Evolutionary conservation across 2,888 invertebrate species (phyloP).

Genomic region (Isoperla grammatica): DNA sequence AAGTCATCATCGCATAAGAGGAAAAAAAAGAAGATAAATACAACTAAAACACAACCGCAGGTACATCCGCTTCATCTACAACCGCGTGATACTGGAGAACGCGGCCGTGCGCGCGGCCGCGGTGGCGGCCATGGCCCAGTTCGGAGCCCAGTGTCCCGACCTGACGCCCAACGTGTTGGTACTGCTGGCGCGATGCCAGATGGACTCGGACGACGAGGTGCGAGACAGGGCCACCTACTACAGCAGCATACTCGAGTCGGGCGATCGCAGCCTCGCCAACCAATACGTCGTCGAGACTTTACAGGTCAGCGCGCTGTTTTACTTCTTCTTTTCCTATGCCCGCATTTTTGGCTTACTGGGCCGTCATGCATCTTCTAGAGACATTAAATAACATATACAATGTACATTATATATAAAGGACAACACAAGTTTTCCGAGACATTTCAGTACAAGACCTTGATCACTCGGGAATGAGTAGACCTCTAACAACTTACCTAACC

Average conservation of each 20-base stretch:
- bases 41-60: too few relatives aligned
- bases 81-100: constrained; percentile 88
- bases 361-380: too few relatives aligned
- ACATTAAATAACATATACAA: too few relatives aligned
- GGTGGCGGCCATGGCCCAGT: constrained; percentile 95
- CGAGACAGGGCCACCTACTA: constrained; percentile 97
- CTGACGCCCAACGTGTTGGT: constrained; percentile 79
- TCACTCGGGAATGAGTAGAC: too few relatives aligned
- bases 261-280: constrained; percentile 63
- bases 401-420: too few relatives aligned
- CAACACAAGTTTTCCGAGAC: too few relatives aligned
- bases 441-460: too few relatives aligned
- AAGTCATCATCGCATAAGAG: too few relatives aligned
- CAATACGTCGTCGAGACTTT: constrained; percentile 71
- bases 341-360: too few relatives aligned
- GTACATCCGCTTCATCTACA: constrained; percentile 61
- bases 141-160: constrained; percentile 92
- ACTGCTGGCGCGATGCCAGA: constrained; percentile 76
- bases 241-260: constrained; percentile 71
- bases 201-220: constrained; percentile 98
- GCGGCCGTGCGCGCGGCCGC: constrained; percentile 95
- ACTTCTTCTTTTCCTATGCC: too few relatives aligned
- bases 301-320: constrained; percentile 50
- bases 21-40: too few relatives aligned
- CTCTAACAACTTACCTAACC: too few relatives aligned